Evolutionary conservation across 2,797 vertebrate genomes (phyloP), one percentile per base, ranked within the genome.

Genomic region (Pipistrellus nathusii): DNA sequence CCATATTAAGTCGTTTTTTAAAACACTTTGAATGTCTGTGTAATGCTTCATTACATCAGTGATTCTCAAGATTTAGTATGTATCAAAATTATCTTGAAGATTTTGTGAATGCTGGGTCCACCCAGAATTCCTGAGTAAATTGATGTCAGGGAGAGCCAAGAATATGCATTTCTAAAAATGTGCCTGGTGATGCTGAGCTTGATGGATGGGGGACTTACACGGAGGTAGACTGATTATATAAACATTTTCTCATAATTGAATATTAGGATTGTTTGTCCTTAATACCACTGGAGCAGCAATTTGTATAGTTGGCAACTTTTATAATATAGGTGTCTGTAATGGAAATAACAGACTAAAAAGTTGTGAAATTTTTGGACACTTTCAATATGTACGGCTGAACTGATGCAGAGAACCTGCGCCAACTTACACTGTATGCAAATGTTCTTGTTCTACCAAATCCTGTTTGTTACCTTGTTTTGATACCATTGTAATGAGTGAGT

Each of bases 201-300:
- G 20, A 41, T 55, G n/a, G 48, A 17, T 48, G 51, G 48, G 71
- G 9, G 13, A 62, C 14, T 62, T 62, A 68, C 32, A 59, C 17
- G 35, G 23, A 30, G 23, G 17, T 53, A 83, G 32, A 75, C 48
- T 80, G 1, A 27, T 88, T 46, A 66, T 9, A 10, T 21, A 85
- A 93, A 59, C 35, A 35, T 92, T 72, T 35, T 38, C 62, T 94
- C 71, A 62, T 27, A 55, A 32, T 21, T 77, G 25, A 2, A 71
- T 62, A 76, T 92, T 94, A 94, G 30, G 9, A 35, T 83, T 85
- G 4, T 18, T 93, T 41, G 75, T 41, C 35, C 72, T 84, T 55
- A 91, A 55, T 44, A 83, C 44, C 9, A 82, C 25, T 35, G 71
- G 44, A 84, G 10, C 59, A 27, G 73, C 35, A 44, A 53, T 23